Base-by-base conservation (phyloP, 2,113 vertebrate genomes). In the Ibidorhyncha struthersii region DNA sequence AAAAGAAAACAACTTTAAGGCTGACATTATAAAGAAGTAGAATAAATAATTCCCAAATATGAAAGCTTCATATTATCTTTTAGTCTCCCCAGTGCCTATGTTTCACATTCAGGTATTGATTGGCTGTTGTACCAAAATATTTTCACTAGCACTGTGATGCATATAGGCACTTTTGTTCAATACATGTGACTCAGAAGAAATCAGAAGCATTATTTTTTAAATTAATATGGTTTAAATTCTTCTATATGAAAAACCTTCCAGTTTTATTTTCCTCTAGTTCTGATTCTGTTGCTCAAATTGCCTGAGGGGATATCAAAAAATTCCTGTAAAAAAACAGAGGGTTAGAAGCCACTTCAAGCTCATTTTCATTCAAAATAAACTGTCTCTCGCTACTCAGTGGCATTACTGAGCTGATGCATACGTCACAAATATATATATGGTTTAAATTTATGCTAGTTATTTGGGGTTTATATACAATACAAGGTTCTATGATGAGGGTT, bases 261-360 rank as follows among this genome's bases (percentile, higher is more conserved):
- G 4, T 59, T 79, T 61, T 27, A 30, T 56, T 69, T 86, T 70
- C 4, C 1, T 50, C 22, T 25, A 50, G 26, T 59, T 74, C 17
- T 45, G 9, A 47, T 41, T 52, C 12, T 47, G 8, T 82, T 93
- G 10, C 29, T 50, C 11, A 4, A 50, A 56, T n/a, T 89, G 61
- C 10, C 12, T 43, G 15, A 77, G 14, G 3, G 10, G 63, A n/a
- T 14, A 3, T 8, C 0, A 49, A 81, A 70, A 56, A 43, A 22
- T 1, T 18, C 3, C 4, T 38, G 6, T 32, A 49, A 65, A 77
- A 14, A 0, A 2, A 4, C 9, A 82, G 26, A 53, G 19, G 3
- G 11, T 43, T 12, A 63, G 22, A 40, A 14, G 3, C 4, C 4
- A 56, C 6, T 66, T 47, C 32, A 79, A 74, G 20, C 9, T 59